Evolutionary conservation across 2,797 vertebrate genomes (phyloP).

Genomic region (Lateolabrax maculatus): DNA sequence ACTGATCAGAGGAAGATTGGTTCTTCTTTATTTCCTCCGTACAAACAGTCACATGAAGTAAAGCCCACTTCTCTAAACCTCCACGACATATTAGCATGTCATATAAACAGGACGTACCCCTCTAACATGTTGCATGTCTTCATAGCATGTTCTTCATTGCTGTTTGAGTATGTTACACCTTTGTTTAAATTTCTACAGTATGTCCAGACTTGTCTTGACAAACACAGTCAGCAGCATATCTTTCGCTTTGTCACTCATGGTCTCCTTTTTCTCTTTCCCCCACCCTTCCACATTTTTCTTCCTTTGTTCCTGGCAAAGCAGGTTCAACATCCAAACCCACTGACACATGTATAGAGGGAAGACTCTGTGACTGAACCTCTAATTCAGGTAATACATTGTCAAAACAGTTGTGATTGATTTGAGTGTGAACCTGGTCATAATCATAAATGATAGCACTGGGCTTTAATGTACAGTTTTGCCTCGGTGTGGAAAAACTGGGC

Average conservation of each 20-base stretch:
- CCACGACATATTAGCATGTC: neutral
- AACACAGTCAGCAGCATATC: conserved; percentile 44
- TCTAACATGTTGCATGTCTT: neutral
- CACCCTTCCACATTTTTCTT: conserved; percentile 19
- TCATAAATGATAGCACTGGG: conserved; percentile 2
- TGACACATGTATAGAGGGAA: conserved; percentile 39
- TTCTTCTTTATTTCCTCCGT: conserved; percentile 14
- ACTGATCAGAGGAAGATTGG: conserved; percentile 16
- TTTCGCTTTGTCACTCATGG: conserved; percentile 32
- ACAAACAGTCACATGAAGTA: conserved; percentile 24
- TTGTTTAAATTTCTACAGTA: conserved; percentile 36
- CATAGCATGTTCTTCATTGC: conserved; percentile 3
- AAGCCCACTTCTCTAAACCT: conserved; percentile 32
- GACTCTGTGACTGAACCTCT: neutral
- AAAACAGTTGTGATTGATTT: conserved; percentile 19
- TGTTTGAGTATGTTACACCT: conserved; percentile 30
- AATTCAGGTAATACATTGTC: conserved; percentile 28
- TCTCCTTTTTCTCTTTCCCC: neutral
- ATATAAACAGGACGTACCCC: neutral
- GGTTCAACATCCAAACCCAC: conserved; percentile 66
- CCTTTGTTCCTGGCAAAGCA: conserved; percentile 57
- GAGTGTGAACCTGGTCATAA: neutral
- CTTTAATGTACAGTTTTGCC: neutral
- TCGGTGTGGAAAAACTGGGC: conserved; percentile 1
- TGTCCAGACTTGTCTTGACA: conserved; percentile 63